Evolutionary conservation across 2,113 vertebrate species (phyloP), one percentile per base, ranked within the genome.

Genomic region (Microtus montanus): DNA sequence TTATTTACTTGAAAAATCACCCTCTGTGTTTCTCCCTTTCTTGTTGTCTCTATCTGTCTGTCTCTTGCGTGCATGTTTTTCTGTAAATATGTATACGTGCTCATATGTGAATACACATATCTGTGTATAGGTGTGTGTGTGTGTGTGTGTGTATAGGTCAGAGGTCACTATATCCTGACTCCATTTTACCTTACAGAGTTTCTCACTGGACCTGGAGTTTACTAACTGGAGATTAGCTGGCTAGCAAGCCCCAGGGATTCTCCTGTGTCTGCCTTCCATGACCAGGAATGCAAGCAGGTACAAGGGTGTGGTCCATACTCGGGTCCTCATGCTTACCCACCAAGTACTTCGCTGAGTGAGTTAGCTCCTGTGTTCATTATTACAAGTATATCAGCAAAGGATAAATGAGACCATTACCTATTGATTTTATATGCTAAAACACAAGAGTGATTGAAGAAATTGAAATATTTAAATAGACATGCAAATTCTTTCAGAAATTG

Each of bases 401-500:
- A 54, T 92, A 88, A 80, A 12, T 49, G 86, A 54, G 54, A 78
- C 44, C 77, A 10, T 41, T 89, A 87, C 33, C 3, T 91, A 33
- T 79, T 80, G n/a, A 88, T 92, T 93, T 89, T 73, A 79, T 73
- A 66, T 88, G 54, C 26, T 71, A 49, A 64, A 91, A 89, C 52
- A 95, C 89, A 61, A 12, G 30, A 54, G 17, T 82, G 35, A 78
- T 87, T 77, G 20, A 84, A 77, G 33, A 93, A 96, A 91, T 5
- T 38, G 13, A 91, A 58, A 86, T 44, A 44, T 10, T 22, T 28
- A 92, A 73, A 79, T 22, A 63, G 19, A 73, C 20, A 75, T 4
- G 10, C 80, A 94, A 80, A 87, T 61, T 63, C 28, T 92, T 82
- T 41, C 15, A 38, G 64, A 92, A 83, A 30, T 38, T 93, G 77